Evolutionary conservation across 2,113 vertebrate species (phyloP).

Genomic region (Boulengeromyrus knoepffleri): DNA sequence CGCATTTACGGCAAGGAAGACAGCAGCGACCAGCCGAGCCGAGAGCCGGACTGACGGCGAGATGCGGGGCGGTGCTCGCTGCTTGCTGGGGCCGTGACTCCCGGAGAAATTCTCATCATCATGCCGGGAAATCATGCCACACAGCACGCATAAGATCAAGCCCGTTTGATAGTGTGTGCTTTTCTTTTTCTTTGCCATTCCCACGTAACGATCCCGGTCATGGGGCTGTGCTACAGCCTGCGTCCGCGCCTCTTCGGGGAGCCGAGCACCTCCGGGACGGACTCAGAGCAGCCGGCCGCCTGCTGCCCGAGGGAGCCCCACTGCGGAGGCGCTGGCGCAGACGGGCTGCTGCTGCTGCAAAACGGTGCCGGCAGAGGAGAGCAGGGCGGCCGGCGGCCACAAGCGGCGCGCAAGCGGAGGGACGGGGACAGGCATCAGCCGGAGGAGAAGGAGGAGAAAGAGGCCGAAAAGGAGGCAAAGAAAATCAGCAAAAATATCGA

Average conservation of each 20-base stretch:
- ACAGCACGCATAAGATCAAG: neutral
- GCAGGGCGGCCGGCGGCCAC: slow-evolving; percentile 25
- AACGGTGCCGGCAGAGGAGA: slow-evolving; percentile 26
- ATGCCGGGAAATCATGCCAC: slow-evolving; percentile 16
- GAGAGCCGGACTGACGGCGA: slow-evolving; percentile 26
- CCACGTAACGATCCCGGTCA: slow-evolving; percentile 24
- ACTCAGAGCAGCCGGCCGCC: slow-evolving; percentile 33
- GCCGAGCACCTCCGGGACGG: slow-evolving; percentile 40
- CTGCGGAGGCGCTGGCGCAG: slow-evolving; percentile 30
- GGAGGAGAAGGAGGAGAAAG: slow-evolving; percentile 59
- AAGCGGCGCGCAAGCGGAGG: slow-evolving; percentile 31
- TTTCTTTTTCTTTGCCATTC: neutral
- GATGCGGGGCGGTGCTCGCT: slow-evolving; percentile 52
- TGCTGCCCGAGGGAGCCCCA: neutral
- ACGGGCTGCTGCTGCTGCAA: slow-evolving; percentile 41
- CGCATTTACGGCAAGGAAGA: slow-evolving; percentile 30
- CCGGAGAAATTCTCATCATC: slow-evolving; percentile 24
- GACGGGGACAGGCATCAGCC: slow-evolving; percentile 53
- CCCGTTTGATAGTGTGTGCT: neutral
- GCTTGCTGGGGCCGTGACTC: slow-evolving; percentile 41
- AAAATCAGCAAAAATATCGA: slow-evolving; percentile 72
- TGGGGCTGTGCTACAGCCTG: slow-evolving; percentile 73
- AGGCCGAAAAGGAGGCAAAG: slow-evolving; percentile 70
- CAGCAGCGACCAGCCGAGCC: slow-evolving; percentile 15
- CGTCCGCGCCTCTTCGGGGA: slow-evolving; percentile 66